These are phyloP conservation scores for Cremastinae sp. DNA, from an alignment of 2,888 invertebrate species.

Conservation along the genomic window DNA sequence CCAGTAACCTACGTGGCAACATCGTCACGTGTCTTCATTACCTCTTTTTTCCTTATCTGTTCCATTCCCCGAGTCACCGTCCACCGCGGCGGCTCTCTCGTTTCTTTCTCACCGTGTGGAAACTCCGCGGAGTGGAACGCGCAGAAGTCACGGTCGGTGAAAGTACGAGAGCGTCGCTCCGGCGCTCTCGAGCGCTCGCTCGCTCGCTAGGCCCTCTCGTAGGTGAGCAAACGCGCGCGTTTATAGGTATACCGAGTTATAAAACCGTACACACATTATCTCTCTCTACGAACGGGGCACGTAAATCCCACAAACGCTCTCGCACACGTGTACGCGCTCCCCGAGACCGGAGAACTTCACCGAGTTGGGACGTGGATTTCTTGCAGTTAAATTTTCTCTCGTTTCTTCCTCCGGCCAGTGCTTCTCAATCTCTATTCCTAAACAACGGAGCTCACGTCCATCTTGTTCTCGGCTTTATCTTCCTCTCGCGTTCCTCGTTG, in stretches of 20 bases:
- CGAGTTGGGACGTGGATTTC: slow-evolving; percentile 39
- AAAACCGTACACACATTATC: slow-evolving; percentile 17
- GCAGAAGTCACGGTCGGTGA: slow-evolving; percentile 77
- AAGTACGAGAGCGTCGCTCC: slow-evolving; percentile 69
- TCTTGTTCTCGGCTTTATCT: slow-evolving; percentile 11
- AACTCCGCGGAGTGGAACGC: slow-evolving; percentile 72
- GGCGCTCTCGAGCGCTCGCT: slow-evolving; percentile 55
- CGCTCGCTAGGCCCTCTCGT: slow-evolving; percentile 43
- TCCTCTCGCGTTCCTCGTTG: neutral
- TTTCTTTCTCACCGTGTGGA: slow-evolving; percentile 46
- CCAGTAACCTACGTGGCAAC: slow-evolving; percentile 74
- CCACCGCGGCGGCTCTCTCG: neutral
- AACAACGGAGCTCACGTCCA: neutral
- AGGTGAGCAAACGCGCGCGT: slow-evolving; percentile 30
- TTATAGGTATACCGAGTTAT: slow-evolving; percentile 1
- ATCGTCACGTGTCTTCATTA: slow-evolving; percentile 72
- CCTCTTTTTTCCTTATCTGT: slow-evolving; percentile 69
- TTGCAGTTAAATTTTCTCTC: slow-evolving; percentile 33
- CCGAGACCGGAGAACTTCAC: slow-evolving; percentile 41
- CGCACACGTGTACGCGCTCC: slow-evolving; percentile 35
- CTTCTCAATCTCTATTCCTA: slow-evolving; percentile 45
- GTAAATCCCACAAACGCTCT: slow-evolving; percentile 29
- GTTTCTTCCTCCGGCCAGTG: slow-evolving; percentile 41
- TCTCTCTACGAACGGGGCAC: slow-evolving; percentile 23
- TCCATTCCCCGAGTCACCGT: slow-evolving; percentile 2